Evolutionary conservation across 2,888 invertebrate genomes (phyloP), one percentile per base, ranked within the genome.

Genomic region (Cremastinae sp.): DNA sequence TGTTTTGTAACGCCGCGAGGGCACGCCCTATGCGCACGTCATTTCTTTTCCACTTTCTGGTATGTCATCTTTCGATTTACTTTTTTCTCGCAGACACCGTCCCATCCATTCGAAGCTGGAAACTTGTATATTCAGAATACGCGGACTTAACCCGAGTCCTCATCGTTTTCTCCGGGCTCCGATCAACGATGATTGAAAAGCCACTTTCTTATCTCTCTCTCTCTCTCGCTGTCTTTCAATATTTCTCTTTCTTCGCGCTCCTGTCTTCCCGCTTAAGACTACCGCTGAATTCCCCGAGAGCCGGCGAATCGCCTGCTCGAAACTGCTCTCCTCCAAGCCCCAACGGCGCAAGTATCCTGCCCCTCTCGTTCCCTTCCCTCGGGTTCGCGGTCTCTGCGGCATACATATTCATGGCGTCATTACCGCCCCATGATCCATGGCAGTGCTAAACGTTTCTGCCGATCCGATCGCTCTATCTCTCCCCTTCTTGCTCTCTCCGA

Each of bases 401-500:
- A 86, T 86, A 86, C 84, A 86, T 86, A 86, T 86, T 86, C 86
- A 86, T 86, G 86, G 85, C 82, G 85, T 86, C 86, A 86, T 86
- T 86, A 86, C 83, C 85, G 83, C 82, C 82, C 81, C 83, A 82
- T 85, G 86, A 85, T 86, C 84, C 86, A 86, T 80, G 85, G 83
- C 81, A 82, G 82, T 83, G 85, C 83, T 86, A 86, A 86, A 85
- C 86, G 86, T 82, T 86, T 82, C 83, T 82, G 83, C 78, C 81
- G 81, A 79, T 81, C 65, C 77, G 71, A 45, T 66, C 61, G 70
- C 65, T 61, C 62, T 65, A 64, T 18, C 49, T 62, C 43, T 41
- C 47, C 9, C 18, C 35, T 43, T 66, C 64, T 64, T 39, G 14
- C 45, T 37, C 20, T 49, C 62, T 43, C 14, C 16, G 8, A 61